A percentile compares a stretch with the other conserved stretches of the same genome.
These are phyloP conservation scores for Xiphophorus birchmanni DNA, from an alignment of 2,797 vertebrate genomes.

Conservation along the genomic window DNA sequence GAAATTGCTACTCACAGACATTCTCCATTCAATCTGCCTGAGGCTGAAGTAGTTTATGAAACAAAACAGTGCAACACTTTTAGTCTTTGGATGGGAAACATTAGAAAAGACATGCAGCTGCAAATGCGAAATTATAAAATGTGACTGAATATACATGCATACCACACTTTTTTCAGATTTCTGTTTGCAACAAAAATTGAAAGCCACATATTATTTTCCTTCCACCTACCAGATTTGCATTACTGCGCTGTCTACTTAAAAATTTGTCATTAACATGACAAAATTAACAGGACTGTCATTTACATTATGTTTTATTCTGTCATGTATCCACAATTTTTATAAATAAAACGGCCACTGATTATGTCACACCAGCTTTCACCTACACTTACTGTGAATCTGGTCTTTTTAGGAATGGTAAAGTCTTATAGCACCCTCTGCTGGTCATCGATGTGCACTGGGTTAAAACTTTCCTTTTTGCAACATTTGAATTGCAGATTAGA, in stretches of 20 bases:
- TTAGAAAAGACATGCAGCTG: neutral
- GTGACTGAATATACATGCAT: neutral
- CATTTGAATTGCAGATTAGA: neutral
- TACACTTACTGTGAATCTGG: too few species aligned
- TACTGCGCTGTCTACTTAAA: neutral
- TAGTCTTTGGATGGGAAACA: neutral
- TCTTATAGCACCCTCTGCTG: constrained; percentile 49
- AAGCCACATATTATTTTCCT: neutral
- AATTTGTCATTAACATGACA: neutral
- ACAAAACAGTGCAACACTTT: neutral
- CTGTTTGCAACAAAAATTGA: neutral
- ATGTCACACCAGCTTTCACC: neutral
- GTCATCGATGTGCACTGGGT: neutral
- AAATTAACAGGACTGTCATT: neutral
- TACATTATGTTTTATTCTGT: neutral
- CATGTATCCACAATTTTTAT: neutral
- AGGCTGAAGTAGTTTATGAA: neutral
- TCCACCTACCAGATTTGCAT: neutral
- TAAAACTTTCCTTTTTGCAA: neutral
- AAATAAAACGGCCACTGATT: neutral
- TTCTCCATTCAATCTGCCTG: neutral
- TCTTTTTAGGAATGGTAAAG: neutral
- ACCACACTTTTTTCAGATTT: neutral
- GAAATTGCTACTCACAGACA: neutral
- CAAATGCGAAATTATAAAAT: neutral